phyloP scores from a whole-genome alignment of 2,113 vertebrate species.

The Dasyprocta punctata region DNA sequence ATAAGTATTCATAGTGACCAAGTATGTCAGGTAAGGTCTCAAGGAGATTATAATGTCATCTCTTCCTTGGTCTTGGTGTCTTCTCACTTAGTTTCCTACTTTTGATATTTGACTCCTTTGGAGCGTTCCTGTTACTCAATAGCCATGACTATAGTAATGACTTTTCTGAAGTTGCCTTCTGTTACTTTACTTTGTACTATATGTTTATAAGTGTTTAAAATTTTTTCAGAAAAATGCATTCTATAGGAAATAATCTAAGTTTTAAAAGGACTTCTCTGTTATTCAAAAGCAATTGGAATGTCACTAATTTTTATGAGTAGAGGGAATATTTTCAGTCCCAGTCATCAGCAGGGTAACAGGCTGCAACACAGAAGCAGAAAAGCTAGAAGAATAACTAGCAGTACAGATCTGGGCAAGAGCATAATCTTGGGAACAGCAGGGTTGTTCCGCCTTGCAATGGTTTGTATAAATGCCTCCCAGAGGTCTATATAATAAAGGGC shows the following conservation, averaged over 20 bases:
- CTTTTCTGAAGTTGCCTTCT: not conserved
- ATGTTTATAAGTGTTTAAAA: not conserved
- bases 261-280: not conserved
- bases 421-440: not conserved
- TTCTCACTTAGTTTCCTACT: not conserved
- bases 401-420: not conserved
- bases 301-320: not conserved
- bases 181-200: not conserved
- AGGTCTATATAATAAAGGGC: not conserved
- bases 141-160: not conserved
- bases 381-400: not conserved
- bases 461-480: not conserved
- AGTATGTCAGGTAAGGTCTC: not conserved
- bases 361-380: not conserved
- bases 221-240: not conserved
- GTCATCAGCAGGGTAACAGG: not conserved
- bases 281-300: not conserved
- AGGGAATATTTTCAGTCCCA: not conserved
- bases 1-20: not conserved
- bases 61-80: not conserved
- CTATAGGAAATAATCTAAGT: not conserved
- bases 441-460: not conserved
- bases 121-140: not conserved
- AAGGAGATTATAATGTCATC: not conserved
- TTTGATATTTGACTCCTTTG: not conserved